A percentile compares a stretch with the other conserved stretches of the same genome.
Evolutionary conservation across 2,888 invertebrate genomes (phyloP).

Genomic region (Coelopa pilipes): DNA sequence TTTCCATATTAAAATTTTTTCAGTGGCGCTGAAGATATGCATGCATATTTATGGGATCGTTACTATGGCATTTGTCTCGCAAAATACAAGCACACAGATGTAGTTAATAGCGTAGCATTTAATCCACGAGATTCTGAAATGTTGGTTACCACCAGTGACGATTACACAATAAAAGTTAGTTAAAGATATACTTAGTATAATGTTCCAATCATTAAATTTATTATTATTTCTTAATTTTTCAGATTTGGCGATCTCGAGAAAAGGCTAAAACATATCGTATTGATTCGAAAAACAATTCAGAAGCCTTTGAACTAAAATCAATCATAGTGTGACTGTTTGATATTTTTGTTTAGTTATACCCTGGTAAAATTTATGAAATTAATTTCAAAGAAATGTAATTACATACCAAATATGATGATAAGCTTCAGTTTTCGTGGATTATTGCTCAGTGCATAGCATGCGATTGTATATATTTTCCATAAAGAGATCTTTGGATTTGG

Average conservation of each 20-base stretch:
- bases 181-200: not conserved
- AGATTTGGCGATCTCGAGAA: constrained; percentile 61
- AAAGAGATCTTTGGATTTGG: too few relatives aligned
- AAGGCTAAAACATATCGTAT: constrained; percentile 55
- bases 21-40: constrained; percentile 85
- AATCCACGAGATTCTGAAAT: constrained; percentile 83
- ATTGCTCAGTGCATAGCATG: too few relatives aligned
- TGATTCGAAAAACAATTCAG: constrained; percentile 49
- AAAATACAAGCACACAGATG: constrained; percentile 80
- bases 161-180: constrained; percentile 75
- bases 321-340: constrained; percentile 22
- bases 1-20: constrained; percentile 9
- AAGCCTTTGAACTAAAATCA: constrained; percentile 56
- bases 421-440: too few relatives aligned
- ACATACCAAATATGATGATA: too few relatives aligned
- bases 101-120: constrained; percentile 87
- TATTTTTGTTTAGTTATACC: not conserved
- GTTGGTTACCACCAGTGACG: constrained; percentile 85
- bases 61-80: constrained; percentile 83
- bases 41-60: constrained; percentile 86
- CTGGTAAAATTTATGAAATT: too few relatives aligned
- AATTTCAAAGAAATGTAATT: too few relatives aligned
- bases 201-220: not conserved
- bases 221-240: constrained; percentile 26
- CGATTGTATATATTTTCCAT: too few relatives aligned